Conservation (phyloP, 2,113 vertebrate species). For the Sinocyclocheilus rhinocerous region DNA sequence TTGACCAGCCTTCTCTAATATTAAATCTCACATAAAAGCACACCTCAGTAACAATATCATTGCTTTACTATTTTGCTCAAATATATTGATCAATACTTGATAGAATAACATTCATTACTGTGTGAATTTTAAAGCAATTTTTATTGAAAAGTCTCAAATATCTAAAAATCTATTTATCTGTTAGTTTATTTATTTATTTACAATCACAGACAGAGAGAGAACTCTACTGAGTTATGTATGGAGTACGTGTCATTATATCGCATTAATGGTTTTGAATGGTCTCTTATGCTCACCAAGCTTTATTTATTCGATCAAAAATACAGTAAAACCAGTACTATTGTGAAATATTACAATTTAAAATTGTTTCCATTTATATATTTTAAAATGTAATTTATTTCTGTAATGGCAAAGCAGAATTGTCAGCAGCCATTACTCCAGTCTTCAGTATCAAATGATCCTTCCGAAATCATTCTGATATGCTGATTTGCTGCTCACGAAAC, state of each 20-base stretch:
- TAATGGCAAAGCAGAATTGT: background rate
- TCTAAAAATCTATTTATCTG: background rate
- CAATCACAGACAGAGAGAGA: background rate
- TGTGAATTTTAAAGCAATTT: background rate
- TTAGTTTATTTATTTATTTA: background rate
- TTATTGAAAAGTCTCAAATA: background rate
- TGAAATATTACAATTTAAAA: background rate
- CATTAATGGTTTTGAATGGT: background rate
- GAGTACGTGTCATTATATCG: background rate
- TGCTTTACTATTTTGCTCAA: background rate
- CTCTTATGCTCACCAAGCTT: background rate
- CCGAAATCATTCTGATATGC: background rate
- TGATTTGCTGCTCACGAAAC: background rate
- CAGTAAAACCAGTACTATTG: background rate
- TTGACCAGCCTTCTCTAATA: background rate
- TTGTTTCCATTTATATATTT: background rate
- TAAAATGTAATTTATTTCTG: background rate
- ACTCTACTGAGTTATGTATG: background rate
- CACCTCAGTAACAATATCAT: background rate
- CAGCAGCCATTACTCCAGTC: background rate
- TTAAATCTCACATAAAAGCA: background rate
- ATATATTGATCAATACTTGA: background rate
- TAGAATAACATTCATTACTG: too few relatives aligned
- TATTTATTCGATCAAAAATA: background rate
- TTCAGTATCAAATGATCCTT: background rate